Base-by-base conservation (phyloP, 35 echinoderm and acorn worm genomes). In the Eucidaris tribuloides region DNA sequence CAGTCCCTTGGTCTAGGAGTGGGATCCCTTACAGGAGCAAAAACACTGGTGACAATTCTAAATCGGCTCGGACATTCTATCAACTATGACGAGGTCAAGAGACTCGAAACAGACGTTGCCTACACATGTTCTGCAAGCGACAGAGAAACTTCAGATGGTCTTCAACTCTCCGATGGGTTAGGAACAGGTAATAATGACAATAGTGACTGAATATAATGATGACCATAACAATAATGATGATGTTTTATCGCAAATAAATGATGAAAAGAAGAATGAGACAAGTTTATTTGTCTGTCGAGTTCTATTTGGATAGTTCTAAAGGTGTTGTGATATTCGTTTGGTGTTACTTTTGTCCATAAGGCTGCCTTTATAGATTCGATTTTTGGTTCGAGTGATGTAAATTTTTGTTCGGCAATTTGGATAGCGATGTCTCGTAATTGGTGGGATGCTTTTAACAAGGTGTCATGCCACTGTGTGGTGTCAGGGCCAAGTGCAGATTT, bases 21-120 rank as follows among this genome's bases (percentile, higher is more conserved):
- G 17, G 39, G 50, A 33, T 58, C 46, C 14, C 74, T 89, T 23
- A 39, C 71, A 22, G 91, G 91, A 74, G 74, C 77, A 36, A 87
- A 87, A 42, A 48, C 44, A 61, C 62, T 79, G 3, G 40, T 93
- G 24, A 93, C 79, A 58, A 76, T 88, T 28, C 70, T 88, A 18
- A 88, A 88, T 42, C 60, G 79, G 22, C n/a, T 82, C 65, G 80
- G 80, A 9, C 79, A 93, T 79, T 48, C 71, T 65, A 79, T 93
- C 7, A 88, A 70, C 79, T 88, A 84, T 78, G 85, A 93, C 42
- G 91, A 88, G 22, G 68, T 62, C 25, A 87, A 93, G 58, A 29
- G 79, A 5, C 84, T 93, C 14, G 80, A 83, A 42, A 88, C 91
- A 38, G 85, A 87, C 65, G 60, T 88, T 60, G 91, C 91, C 2